Percentiles rank a stretch among this genome's conserved stretches.
Evolutionary conservation across 1,140 invertebrate species (phyloP).

Genomic region (Berghia stephanieae): DNA sequence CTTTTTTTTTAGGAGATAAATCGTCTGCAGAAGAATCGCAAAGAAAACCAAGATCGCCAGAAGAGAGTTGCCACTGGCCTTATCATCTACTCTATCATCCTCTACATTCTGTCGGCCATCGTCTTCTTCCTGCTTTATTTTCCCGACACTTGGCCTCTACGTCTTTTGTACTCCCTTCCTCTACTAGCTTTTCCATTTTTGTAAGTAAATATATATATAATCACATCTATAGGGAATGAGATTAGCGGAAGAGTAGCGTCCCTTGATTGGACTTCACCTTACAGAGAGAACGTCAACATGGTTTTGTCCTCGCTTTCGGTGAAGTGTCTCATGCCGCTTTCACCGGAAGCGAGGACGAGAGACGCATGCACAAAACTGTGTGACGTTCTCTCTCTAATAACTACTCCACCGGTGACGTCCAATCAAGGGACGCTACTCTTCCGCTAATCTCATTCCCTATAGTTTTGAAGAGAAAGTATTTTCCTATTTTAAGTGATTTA

Average conservation of each 20-base stretch:
- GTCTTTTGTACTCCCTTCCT: conserved; percentile 77
- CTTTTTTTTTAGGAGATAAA: conserved; percentile 75
- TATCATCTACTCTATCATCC: conserved; percentile 80
- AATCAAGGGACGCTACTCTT: too few relatives aligned
- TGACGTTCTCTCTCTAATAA: too few relatives aligned
- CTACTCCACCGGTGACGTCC: too few relatives aligned
- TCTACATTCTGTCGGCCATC: conserved; percentile 80
- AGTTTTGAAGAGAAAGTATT: neutral
- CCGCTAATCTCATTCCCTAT: too few relatives aligned
- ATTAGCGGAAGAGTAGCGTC: too few relatives aligned
- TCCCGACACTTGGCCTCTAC: conserved; percentile 75
- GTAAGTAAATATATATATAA: conserved; percentile 72
- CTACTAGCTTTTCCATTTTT: conserved; percentile 80
- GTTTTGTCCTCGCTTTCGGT: too few relatives aligned
- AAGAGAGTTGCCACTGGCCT: conserved; percentile 82
- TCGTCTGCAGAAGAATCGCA: conserved; percentile 80
- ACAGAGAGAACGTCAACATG: too few relatives aligned
- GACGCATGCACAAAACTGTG: too few relatives aligned
- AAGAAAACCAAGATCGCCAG: conserved; percentile 80
- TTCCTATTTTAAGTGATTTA: neutral
- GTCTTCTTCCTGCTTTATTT: conserved; percentile 84
- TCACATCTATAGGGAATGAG: too few relatives aligned
- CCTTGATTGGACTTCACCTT: too few relatives aligned
- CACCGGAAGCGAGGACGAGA: too few relatives aligned
- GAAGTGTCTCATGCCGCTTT: too few relatives aligned